Percentiles rank a stretch among this genome's conserved stretches.
phyloP scores from a whole-genome alignment of 2,888 invertebrate genomes.

The Uloborus plumipes region DNA sequence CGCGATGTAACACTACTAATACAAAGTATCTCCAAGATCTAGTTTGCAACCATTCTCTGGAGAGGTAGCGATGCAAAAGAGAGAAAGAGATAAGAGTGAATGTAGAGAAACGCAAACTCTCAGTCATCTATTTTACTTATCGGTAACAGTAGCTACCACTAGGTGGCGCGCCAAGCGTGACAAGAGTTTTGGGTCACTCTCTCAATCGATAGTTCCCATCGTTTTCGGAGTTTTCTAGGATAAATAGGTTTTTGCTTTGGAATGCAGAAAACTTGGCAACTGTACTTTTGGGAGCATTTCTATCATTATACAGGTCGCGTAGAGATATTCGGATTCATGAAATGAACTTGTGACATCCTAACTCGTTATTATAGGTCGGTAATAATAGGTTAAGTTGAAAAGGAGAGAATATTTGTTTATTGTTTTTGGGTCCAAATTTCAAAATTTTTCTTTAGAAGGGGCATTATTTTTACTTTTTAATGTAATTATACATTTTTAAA shows the following conservation, averaged over 20 bases:
- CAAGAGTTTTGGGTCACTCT: constrained; percentile 35
- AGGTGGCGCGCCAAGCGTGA: constrained; percentile 24
- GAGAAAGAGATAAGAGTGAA: too few species aligned
- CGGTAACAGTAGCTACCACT: constrained; percentile 5
- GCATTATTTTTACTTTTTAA: too few species aligned
- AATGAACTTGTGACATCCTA: constrained; percentile 25
- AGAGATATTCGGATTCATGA: constrained; percentile 15
- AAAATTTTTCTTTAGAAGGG: too few species aligned
- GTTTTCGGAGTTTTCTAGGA: constrained; percentile 45
- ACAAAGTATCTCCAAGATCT: too few species aligned
- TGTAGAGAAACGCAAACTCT: too few species aligned
- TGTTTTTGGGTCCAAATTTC: too few species aligned
- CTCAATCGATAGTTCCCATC: constrained; percentile 41
- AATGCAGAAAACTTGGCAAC: constrained; percentile 47
- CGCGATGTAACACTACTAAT: too few species aligned
- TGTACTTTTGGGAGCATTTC: constrained; percentile 34
- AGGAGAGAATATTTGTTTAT: too few species aligned
- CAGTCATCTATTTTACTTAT: neutral
- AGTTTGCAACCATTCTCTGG: too few species aligned
- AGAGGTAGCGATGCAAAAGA: too few species aligned
- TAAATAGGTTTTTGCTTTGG: constrained; percentile 49
- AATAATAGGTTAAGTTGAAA: too few species aligned
- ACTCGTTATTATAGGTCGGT: neutral
- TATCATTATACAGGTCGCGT: constrained; percentile 35
- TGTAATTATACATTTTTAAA: too few species aligned